Evolutionary conservation across 2,888 invertebrate genomes (phyloP).

Genomic region (Heliconius ethilla): DNA sequence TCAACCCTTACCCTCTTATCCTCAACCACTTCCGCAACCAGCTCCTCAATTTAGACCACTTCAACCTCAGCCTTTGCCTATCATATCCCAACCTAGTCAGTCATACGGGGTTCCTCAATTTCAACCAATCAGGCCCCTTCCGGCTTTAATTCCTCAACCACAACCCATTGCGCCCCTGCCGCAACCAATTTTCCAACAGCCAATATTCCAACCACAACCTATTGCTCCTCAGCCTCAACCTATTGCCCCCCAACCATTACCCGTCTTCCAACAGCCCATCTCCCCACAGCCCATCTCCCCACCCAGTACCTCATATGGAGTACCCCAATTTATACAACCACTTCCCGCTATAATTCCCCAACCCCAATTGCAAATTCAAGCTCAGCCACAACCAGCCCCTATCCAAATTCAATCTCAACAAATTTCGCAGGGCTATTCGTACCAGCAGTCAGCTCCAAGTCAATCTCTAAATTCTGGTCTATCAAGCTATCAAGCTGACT

Average conservation of each 20-base stretch:
- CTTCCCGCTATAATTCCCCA: slow-evolving; percentile 40
- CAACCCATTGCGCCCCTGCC: slow-evolving; percentile 28
- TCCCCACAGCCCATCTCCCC: slow-evolving; percentile 43
- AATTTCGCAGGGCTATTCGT: slow-evolving; percentile 48
- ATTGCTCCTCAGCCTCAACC: slow-evolving; percentile 24
- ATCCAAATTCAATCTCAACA: slow-evolving; percentile 39
- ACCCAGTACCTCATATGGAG: slow-evolving; percentile 38
- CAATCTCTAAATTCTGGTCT: slow-evolving; percentile 27
- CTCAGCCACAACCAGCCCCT: slow-evolving; percentile 35
- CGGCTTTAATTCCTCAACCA: slow-evolving; percentile 25
- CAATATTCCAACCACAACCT: slow-evolving; percentile 32
- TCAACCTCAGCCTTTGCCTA: slow-evolving; percentile 25
- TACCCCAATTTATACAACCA: slow-evolving; percentile 34
- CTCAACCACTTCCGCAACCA: slow-evolving; percentile 43
- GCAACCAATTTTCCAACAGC: slow-evolving; percentile 21
- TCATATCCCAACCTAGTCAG: slow-evolving; percentile 29
- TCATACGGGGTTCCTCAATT: slow-evolving; percentile 24
- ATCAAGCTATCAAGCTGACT: slow-evolving; percentile 65
- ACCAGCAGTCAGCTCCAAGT: slow-evolving; percentile 47
- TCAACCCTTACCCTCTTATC: slow-evolving; percentile 46
- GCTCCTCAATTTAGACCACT: slow-evolving; percentile 30
- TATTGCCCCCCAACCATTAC: slow-evolving; percentile 27
- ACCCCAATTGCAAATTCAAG: slow-evolving; percentile 36
- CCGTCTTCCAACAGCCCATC: slow-evolving; percentile 39
- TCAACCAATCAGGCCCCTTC: slow-evolving; percentile 26